A percentile compares a stretch with the other conserved stretches of the same genome.
These are phyloP conservation scores for Sebastes wilsoni DNA, from an alignment of 2,797 vertebrate genomes.

Conservation along the genomic window DNA sequence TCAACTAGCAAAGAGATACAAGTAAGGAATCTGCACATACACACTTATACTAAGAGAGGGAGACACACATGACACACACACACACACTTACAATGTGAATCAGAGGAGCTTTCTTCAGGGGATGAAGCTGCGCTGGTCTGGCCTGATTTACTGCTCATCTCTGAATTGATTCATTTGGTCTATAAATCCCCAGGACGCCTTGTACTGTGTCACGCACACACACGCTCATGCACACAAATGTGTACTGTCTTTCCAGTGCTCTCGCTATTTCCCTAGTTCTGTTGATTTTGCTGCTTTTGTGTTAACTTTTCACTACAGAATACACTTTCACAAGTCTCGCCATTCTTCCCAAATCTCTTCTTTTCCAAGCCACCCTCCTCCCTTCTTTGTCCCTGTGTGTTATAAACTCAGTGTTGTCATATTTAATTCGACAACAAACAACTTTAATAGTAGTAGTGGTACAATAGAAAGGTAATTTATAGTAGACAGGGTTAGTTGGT, in stretches of 20 bases:
- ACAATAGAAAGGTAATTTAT: neutral
- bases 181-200: slow-evolving; percentile 30
- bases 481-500: neutral
- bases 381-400: neutral
- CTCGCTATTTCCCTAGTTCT: neutral
- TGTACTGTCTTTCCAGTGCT: neutral
- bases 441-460: too few species aligned
- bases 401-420: slow-evolving; percentile 29
- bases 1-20: neutral
- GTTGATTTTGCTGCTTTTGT: neutral
- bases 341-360: neutral
- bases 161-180: slow-evolving; percentile 68
- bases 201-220: slow-evolving; percentile 18
- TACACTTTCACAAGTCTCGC: too few species aligned
- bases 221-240: neutral
- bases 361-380: neutral
- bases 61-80: neutral
- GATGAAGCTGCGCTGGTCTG: slow-evolving; percentile 46
- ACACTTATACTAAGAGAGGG: neutral
- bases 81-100: slow-evolving; percentile 1
- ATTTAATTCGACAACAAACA: neutral
- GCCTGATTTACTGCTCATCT: slow-evolving; percentile 68
- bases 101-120: slow-evolving; percentile 20
- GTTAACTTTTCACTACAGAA: neutral
- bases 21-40: neutral